Base-by-base conservation (phyloP, 2,888 invertebrate species). In the Apeira syringaria region DNA sequence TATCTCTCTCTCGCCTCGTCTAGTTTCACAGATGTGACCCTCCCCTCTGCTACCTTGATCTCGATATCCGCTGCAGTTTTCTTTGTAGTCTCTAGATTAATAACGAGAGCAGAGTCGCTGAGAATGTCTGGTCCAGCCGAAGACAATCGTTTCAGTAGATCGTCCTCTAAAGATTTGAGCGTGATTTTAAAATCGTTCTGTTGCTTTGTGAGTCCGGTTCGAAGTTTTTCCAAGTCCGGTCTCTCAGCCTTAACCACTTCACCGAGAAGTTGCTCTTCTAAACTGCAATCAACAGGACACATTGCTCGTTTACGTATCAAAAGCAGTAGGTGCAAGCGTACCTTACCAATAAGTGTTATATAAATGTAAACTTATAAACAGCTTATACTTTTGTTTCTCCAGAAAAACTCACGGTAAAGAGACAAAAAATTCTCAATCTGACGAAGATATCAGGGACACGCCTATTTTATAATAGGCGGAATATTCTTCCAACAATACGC, bases 171-270 rank as follows among this genome's bases (percentile, higher is more conserved):
- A 30, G 92, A 92, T 74, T 98, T 98, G 10, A 98, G 84, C 0
- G 95, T 96, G 44, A 98, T 98, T 84, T 98, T 98, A 73, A 98
- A 98, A 68, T 96, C 95, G 66, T 98, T 98, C 71, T 98, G 98
- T 70, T 97, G 96, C 66, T 96, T 96, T 0, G 98, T 98, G 5
- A 98, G 88, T 31, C 94, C 93, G 0, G 95, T 91, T 64, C 98
- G 95, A 39, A 95, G 90, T 2, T 92, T 80, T 83, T 98, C 98
- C 45, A 98, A 91, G 76, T 98, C 98, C 0, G 98, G 98, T 50
- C 98, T 91, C 78, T 98, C 98, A 0, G 94, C 94, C 84, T 97
- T 97, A 0, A 98, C 98, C 3, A 98, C 98, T 79, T 97, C 97
- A 4, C 97, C 98, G 13, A 98, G 80, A 7, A 98, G 84, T 74